Percentiles rank a stretch among this genome's conserved stretches.
phyloP scores from a whole-genome alignment of 2,113 vertebrate genomes.

The Bettongia penicillata region DNA sequence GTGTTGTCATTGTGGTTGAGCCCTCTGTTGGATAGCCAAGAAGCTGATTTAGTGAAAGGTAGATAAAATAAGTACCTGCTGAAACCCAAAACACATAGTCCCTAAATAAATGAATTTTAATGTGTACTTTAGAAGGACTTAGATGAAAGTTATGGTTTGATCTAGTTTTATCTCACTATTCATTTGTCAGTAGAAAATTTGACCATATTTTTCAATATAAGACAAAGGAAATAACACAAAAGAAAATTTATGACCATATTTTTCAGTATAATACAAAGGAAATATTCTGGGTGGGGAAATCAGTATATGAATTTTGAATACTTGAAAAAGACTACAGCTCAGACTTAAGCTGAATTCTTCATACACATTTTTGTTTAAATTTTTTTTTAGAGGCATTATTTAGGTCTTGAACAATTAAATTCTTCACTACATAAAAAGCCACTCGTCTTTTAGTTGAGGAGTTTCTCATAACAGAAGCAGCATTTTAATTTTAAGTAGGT shows the following conservation, averaged over 20 bases:
- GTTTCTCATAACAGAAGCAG: slow-evolving; percentile 17
- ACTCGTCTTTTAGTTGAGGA: neutral
- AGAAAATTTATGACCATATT: neutral
- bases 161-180: neutral
- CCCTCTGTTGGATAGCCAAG: neutral
- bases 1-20: neutral
- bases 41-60: neutral
- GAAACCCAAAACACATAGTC: neutral
- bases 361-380: neutral
- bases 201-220: neutral
- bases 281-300: neutral
- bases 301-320: neutral
- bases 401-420: neutral
- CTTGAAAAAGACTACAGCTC: neutral
- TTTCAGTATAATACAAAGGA: neutral
- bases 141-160: slow-evolving; percentile 4
- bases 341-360: neutral
- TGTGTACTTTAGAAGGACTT: neutral
- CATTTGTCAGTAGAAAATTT: neutral
- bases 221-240: neutral
- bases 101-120: slow-evolving; percentile 34
- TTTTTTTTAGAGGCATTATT: neutral
- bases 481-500: slow-evolving; percentile 42
- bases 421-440: neutral
- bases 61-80: neutral